Percentiles rank a stretch among this genome's conserved stretches.
These are phyloP conservation scores for Campaea margaritaria DNA, from an alignment of 2,888 invertebrate genomes.

Conservation along the genomic window DNA sequence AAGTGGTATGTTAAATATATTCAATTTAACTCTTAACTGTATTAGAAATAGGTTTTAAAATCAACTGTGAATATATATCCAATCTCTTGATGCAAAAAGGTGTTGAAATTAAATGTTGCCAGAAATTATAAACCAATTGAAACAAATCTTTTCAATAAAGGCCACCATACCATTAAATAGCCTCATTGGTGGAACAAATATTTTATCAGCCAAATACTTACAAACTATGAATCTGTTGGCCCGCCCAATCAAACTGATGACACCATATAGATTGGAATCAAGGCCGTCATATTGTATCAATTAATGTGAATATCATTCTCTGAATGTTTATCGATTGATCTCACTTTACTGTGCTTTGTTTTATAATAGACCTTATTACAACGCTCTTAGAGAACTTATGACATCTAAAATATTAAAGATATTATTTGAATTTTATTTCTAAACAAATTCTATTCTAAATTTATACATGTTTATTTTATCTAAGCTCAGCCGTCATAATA, in stretches of 20 bases:
- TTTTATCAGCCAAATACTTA: constrained; percentile 35
- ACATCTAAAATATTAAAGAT: background rate
- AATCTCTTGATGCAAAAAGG: too few species aligned
- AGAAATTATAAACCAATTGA: too few species aligned
- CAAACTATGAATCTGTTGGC: constrained; percentile 42
- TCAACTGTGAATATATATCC: too few species aligned
- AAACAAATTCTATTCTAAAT: too few species aligned
- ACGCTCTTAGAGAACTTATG: background rate
- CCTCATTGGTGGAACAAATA: constrained; percentile 14
- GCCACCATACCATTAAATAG: background rate
- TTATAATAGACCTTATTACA: constrained; percentile 27
- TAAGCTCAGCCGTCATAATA: too few species aligned
- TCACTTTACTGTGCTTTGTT: constrained; percentile 30
- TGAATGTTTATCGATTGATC: constrained; percentile 37
- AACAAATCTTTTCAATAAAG: too few species aligned
- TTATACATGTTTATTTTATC: too few species aligned
- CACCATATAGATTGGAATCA: constrained; percentile 56
- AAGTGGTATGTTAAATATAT: too few species aligned
- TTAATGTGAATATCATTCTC: constrained; percentile 37
- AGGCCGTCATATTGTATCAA: constrained; percentile 62
- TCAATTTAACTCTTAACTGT: too few species aligned
- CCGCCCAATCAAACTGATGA: constrained; percentile 46
- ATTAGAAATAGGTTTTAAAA: too few species aligned
- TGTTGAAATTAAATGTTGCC: too few species aligned
- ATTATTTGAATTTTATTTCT: too few species aligned